phyloP scores from a whole-genome alignment of 1,140 invertebrate genomes.

The Polypedilum vanderplanki region DNA sequence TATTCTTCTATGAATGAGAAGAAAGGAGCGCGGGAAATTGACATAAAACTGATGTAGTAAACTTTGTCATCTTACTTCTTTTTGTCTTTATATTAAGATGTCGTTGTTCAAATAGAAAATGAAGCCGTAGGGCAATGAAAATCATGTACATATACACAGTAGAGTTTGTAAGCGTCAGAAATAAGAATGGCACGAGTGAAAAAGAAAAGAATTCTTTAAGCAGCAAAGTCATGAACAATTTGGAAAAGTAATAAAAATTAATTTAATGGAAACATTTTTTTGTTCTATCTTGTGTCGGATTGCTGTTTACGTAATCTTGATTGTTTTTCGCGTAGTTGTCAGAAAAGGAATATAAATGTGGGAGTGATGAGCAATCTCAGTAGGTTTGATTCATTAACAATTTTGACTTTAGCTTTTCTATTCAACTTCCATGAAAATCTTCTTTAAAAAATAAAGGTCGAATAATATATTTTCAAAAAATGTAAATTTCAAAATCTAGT shows the following conservation, averaged over 20 bases:
- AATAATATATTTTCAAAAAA: no score
- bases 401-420: no score
- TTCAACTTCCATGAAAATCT: no score
- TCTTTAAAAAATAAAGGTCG: no score
- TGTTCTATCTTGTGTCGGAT: neutral
- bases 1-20: no score
- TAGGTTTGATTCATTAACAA: no score
- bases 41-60: neutral
- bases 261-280: conserved; percentile 21
- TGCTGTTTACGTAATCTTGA: conserved; percentile 15
- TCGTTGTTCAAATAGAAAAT: conserved; percentile 22
- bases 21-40: neutral
- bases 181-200: neutral
- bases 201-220: neutral
- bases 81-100: conserved; percentile 25
- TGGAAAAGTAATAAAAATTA: conserved; percentile 24
- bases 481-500: no score
- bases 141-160: neutral
- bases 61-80: conserved; percentile 12
- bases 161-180: neutral
- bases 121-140: neutral
- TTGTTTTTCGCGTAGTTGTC: neutral
- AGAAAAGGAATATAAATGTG: no score
- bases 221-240: neutral
- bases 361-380: no score